Percentiles rank a stretch among this genome's conserved stretches.
phyloP scores from a whole-genome alignment of 1,140 invertebrate genomes.

The Drosophila athabasca region DNA sequence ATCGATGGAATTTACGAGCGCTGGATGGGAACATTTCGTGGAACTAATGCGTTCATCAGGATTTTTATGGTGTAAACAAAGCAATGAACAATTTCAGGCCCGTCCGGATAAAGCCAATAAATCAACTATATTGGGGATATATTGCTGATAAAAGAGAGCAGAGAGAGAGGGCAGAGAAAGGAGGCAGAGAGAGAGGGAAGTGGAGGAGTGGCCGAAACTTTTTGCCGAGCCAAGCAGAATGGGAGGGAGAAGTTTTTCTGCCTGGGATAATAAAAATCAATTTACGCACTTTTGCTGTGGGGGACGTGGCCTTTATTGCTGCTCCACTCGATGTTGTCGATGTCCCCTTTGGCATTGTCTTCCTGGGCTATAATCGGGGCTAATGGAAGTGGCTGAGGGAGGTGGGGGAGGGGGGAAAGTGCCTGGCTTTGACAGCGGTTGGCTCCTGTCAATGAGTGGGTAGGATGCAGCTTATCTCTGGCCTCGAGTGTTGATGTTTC shows the following conservation, averaged over 20 bases:
- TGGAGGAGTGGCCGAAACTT: conserved; percentile 46
- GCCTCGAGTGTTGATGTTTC: conserved; percentile 16
- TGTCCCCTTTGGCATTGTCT: conserved; percentile 33
- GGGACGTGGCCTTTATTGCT: conserved; percentile 33
- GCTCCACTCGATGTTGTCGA: conserved; percentile 34
- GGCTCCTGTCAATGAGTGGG: conserved; percentile 33
- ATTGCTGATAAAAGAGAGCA: conserved; percentile 30
- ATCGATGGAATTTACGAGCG: conserved; percentile 44
- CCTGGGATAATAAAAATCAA: no score
- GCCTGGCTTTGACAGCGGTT: conserved; percentile 48
- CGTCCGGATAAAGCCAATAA: conserved; percentile 62
- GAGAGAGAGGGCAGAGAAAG: conserved; percentile 15
- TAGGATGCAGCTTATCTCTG: conserved; percentile 33
- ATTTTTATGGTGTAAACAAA: conserved; percentile 70
- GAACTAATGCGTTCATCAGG: conserved; percentile 34
- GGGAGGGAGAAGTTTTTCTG: conserved; percentile 2
- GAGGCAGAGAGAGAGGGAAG: conserved; percentile 8
- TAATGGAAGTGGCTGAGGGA: conserved; percentile 18
- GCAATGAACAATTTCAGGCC: conserved; percentile 60
- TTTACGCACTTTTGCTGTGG: conserved; percentile 36
- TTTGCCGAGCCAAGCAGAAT: conserved; percentile 37
- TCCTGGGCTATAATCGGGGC: conserved; percentile 29
- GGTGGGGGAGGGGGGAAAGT: background rate
- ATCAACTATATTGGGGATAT: conserved; percentile 73
- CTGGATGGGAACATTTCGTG: conserved; percentile 28